phyloP scores from a whole-genome alignment of 2,888 invertebrate genomes.

The Arctia plantaginis region DNA sequence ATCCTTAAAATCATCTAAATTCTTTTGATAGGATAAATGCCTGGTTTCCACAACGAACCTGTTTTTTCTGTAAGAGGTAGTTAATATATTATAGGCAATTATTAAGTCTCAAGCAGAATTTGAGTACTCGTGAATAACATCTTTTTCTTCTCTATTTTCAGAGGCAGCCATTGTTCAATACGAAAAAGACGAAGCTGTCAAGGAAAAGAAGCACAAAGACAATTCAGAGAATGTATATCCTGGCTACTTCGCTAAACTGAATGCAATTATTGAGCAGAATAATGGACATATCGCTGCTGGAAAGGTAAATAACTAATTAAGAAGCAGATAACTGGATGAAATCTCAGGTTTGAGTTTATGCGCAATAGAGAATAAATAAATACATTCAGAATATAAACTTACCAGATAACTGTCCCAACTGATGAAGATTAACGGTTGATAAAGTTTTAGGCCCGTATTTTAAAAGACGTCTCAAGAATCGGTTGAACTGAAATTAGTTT shows the following conservation, averaged over 20 bases:
- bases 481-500: no score
- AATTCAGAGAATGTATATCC: conserved; percentile 52
- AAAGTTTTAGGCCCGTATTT: no score
- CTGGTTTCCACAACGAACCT: no score
- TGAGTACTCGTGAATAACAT: background rate
- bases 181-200: conserved; percentile 48
- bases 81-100: background rate
- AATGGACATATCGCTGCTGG: conserved; percentile 54
- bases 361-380: background rate
- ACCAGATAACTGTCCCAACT: background rate
- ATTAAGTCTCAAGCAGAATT: background rate
- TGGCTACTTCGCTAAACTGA: conserved; percentile 52
- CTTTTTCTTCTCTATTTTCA: conserved; percentile 20
- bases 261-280: conserved; percentile 53
- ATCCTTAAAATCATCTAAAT: no score
- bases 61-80: no score
- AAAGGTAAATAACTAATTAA: background rate
- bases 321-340: no score
- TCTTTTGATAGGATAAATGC: no score
- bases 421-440: background rate
- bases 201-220: conserved; percentile 50
- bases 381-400: background rate
- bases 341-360: background rate
- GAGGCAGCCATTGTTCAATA: conserved; percentile 50
- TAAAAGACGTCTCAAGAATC: no score